Conservation (phyloP, 2,888 invertebrate species). For the Malthinus seriepunctatus region DNA sequence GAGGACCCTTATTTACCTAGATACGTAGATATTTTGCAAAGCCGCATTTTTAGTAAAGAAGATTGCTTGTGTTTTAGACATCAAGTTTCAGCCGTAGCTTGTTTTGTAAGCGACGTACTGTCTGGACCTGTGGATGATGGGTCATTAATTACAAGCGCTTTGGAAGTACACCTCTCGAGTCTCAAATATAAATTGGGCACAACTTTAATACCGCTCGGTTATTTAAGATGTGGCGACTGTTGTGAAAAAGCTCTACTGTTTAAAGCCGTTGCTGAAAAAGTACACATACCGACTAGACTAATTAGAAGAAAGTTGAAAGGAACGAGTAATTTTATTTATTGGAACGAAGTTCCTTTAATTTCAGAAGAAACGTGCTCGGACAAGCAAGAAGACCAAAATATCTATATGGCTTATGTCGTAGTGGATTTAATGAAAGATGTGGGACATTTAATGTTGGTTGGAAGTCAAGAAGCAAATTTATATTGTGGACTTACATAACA, state of each 20-base stretch:
- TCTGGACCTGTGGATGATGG: slow-evolving; percentile 40
- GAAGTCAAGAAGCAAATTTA: slow-evolving; percentile 46
- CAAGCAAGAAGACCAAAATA: slow-evolving; percentile 9
- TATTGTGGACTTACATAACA: slow-evolving; percentile 42
- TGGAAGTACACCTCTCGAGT: slow-evolving; percentile 8
- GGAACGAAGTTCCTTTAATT: slow-evolving; percentile 50
- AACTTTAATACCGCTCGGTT: slow-evolving; percentile 58
- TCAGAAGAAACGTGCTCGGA: slow-evolving; percentile 16
- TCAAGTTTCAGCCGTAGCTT: slow-evolving; percentile 41
- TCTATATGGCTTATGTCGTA: slow-evolving; percentile 48
- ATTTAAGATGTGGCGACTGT: slow-evolving; percentile 55
- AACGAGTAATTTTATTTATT: slow-evolving; percentile 41
- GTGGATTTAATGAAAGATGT: slow-evolving; percentile 55
- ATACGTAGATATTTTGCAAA: slow-evolving; percentile 24
- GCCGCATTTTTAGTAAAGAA: slow-evolving; percentile 8
- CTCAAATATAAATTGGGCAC: slow-evolving; percentile 44
- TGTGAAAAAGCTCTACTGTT: slow-evolving; percentile 59
- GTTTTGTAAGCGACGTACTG: slow-evolving; percentile 41
- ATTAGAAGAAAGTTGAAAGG: slow-evolving; percentile 52
- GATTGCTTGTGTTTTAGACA: slow-evolving; percentile 21
- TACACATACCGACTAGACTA: slow-evolving; percentile 56
- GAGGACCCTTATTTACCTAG: slow-evolving; percentile 36
- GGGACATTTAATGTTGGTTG: slow-evolving; percentile 53
- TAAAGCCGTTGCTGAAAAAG: slow-evolving; percentile 59
- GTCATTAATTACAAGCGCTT: slow-evolving; percentile 1